Evolutionary conservation across 2,888 invertebrate species (phyloP).

Genomic region (Apamea sordens): DNA sequence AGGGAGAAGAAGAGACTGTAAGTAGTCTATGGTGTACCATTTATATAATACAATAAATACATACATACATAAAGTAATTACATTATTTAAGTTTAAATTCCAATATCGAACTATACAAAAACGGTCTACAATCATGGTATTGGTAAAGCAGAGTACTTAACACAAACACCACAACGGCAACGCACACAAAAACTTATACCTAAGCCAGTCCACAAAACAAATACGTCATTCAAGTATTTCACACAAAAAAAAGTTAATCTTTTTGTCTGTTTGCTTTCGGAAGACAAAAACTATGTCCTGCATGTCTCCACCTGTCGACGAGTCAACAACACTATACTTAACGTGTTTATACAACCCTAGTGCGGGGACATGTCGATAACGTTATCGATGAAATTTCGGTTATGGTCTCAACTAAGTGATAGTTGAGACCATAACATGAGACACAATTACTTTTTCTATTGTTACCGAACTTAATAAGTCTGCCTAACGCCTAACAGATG

Average conservation of each 20-base stretch:
- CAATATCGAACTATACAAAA: not conserved
- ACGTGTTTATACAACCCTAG: constrained; percentile 66
- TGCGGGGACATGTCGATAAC: constrained; percentile 36
- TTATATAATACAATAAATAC: not conserved
- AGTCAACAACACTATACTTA: constrained; percentile 77
- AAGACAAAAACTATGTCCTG: constrained; percentile 71
- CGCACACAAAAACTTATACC: constrained; percentile 31
- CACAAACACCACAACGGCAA: constrained; percentile 31
- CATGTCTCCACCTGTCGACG: constrained; percentile 76
- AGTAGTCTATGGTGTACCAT: not conserved
- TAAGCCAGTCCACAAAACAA: constrained; percentile 12
- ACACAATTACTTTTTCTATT: too few species aligned
- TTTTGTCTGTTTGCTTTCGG: constrained; percentile 51
- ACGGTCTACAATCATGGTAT: not conserved
- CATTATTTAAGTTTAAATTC: not conserved
- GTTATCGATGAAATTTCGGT: constrained; percentile 3
- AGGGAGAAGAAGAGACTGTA: not conserved
- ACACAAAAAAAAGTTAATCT: constrained; percentile 50
- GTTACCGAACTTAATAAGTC: too few species aligned
- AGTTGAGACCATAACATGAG: too few species aligned
- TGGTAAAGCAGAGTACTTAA: not conserved
- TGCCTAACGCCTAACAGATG: too few species aligned
- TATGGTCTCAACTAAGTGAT: constrained; percentile 4
- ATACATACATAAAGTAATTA: not conserved
- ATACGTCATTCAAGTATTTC: constrained; percentile 26